These are phyloP conservation scores for Sardina pilchardus DNA, from an alignment of 2,113 vertebrate species.

Conservation along the genomic window DNA sequence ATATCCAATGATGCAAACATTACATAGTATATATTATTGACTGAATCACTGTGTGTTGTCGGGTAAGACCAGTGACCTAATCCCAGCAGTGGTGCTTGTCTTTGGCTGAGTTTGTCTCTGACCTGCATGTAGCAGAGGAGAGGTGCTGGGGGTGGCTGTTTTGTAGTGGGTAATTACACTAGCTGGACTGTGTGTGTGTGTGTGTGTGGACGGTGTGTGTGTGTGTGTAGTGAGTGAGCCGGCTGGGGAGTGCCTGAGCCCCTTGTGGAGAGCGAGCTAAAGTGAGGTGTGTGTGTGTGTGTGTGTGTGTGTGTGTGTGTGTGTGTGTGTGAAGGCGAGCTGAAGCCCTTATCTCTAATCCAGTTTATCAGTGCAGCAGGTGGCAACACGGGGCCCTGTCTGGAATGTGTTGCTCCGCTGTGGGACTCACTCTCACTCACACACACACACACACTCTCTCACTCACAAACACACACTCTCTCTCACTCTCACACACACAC, in stretches of 20 bases:
- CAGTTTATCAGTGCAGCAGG: conserved; percentile 56
- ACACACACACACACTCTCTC: no score
- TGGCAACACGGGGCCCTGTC: conserved; percentile 45
- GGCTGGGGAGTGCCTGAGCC: not conserved
- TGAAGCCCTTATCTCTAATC: conserved; percentile 47
- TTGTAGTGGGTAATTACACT: not conserved
- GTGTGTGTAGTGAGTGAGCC: not conserved
- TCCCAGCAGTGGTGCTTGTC: not conserved
- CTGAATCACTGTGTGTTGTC: not conserved
- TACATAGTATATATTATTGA: not conserved
- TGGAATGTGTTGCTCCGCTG: conserved; percentile 42
- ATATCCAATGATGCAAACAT: not conserved
- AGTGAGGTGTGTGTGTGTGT: no score
- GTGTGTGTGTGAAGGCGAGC: no score
- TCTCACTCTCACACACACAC: no score
- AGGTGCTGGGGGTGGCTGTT: not conserved
- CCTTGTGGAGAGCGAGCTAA: not conserved
- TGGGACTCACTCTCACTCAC: not conserved
- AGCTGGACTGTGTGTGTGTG: not conserved
- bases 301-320: no score
- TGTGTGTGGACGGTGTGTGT: not conserved
- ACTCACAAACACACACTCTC: no score
- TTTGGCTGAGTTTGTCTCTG: not conserved
- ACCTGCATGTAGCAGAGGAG: not conserved
- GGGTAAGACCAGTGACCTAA: not conserved